Evolutionary conservation across 2,888 invertebrate genomes (phyloP).

Genomic region (Apamea anceps): DNA sequence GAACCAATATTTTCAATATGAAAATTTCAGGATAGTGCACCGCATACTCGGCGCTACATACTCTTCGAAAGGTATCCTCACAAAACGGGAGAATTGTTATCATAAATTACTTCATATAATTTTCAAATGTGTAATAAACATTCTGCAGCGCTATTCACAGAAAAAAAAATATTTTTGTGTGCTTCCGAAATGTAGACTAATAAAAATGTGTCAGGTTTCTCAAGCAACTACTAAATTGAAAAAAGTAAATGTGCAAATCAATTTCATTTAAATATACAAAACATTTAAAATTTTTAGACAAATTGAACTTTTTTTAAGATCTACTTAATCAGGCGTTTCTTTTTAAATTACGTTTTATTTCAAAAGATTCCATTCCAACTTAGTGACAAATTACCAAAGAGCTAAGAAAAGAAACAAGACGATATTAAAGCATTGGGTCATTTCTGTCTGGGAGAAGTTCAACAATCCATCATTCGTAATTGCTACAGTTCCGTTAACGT

Average conservation of each 20-base stretch:
- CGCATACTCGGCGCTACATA: slow-evolving; percentile 35
- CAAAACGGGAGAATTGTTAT: slow-evolving; percentile 49
- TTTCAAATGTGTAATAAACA: slow-evolving; percentile 57
- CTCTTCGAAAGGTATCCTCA: slow-evolving; percentile 46
- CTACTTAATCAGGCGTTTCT: slow-evolving; percentile 1
- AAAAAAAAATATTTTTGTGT: slow-evolving; percentile 46
- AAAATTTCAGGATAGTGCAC: slow-evolving; percentile 52
- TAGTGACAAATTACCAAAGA: slow-evolving; percentile 81
- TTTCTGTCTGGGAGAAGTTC: slow-evolving; percentile 80
- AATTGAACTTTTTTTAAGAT: background rate
- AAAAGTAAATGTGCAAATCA: slow-evolving; percentile 9
- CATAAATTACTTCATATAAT: slow-evolving; percentile 60
- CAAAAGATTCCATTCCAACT: slow-evolving; percentile 55
- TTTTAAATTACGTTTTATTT: slow-evolving; percentile 25
- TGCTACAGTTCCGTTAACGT: slow-evolving; percentile 80
- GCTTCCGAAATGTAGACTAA: slow-evolving; percentile 33
- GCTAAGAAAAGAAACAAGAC: slow-evolving; percentile 80
- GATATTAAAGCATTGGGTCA: slow-evolving; percentile 84
- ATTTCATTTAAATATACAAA: slow-evolving; percentile 1
- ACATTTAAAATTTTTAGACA: background rate
- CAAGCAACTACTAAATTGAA: slow-evolving; percentile 18
- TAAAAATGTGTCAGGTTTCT: slow-evolving; percentile 34
- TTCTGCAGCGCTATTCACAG: slow-evolving; percentile 47
- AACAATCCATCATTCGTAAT: slow-evolving; percentile 87
- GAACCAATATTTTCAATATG: slow-evolving; percentile 58